Conservation (phyloP, 2,888 invertebrate species). For the Apamea monoglypha region DNA sequence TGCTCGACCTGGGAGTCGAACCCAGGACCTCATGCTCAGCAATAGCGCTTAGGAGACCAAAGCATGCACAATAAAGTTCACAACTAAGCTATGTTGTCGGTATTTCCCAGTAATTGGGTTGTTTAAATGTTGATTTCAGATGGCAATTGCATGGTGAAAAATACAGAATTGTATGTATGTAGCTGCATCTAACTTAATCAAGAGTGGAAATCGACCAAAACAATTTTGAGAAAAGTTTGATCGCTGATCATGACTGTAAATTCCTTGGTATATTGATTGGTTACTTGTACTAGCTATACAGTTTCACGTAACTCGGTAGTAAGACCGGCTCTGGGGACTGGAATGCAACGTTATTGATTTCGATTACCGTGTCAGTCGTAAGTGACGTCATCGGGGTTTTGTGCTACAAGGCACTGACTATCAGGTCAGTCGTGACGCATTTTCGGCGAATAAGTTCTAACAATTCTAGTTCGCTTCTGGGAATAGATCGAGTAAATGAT, state of each 20-base stretch:
- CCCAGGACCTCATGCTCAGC: not conserved
- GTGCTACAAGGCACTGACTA: conserved; percentile 4
- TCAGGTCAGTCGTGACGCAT: conserved; percentile 28
- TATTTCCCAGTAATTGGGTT: not conserved
- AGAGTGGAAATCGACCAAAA: conserved; percentile 3
- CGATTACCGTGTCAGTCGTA: conserved; percentile 46
- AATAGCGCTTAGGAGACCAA: not conserved
- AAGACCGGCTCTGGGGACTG: conserved; percentile 29
- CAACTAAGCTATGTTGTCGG: not conserved
- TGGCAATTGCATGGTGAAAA: not conserved
- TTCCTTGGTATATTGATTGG: conserved; percentile 31
- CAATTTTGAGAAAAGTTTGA: not conserved
- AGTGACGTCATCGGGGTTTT: conserved; percentile 55
- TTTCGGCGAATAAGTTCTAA: conserved; percentile 15
- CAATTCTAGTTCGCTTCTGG: conserved; percentile 27
- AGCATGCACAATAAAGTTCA: not conserved
- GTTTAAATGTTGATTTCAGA: not conserved
- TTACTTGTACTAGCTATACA: not conserved
- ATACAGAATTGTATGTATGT: not conserved
- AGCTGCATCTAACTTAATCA: not conserved
- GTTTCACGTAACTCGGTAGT: conserved; percentile 9
- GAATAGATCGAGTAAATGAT: conserved; percentile 29
- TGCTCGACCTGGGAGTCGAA: no score
- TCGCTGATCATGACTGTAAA: conserved; percentile 21
- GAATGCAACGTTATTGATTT: conserved; percentile 62